Evolutionary conservation across 2,113 vertebrate genomes (phyloP).

Genomic region (Tachuris rubrigastra): DNA sequence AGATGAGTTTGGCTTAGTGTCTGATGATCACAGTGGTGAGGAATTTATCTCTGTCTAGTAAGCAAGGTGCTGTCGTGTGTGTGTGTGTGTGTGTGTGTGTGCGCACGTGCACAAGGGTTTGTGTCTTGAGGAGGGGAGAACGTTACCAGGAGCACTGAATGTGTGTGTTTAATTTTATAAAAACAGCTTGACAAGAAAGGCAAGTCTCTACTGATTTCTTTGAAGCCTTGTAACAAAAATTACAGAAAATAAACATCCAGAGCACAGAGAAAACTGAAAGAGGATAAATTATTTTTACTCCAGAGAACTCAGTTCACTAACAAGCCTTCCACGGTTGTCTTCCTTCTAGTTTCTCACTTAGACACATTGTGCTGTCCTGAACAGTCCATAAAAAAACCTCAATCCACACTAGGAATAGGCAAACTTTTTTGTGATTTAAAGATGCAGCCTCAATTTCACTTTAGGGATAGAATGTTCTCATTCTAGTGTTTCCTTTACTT

Average conservation of each 20-base stretch:
- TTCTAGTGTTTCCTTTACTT: neutral
- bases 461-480: neutral
- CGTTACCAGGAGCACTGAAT: neutral
- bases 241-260: neutral
- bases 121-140: neutral
- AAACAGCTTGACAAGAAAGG: conserved; percentile 33
- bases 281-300: conserved; percentile 28
- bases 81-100: neutral
- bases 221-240: conserved; percentile 52
- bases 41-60: conserved; percentile 72
- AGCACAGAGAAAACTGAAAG: neutral
- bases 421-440: neutral
- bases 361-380: neutral
- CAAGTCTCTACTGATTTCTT: conserved; percentile 54
- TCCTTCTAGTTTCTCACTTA: neutral
- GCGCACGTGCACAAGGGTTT: neutral
- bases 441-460: neutral
- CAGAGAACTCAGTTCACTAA: conserved; percentile 9
- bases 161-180: conserved; percentile 8
- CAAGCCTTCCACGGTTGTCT: neutral
- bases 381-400: neutral
- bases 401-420: neutral
- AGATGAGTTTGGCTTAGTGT: conserved; percentile 66
- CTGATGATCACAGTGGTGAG: conserved; percentile 59
- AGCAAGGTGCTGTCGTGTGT: conserved; percentile 1